Conservation (phyloP, 1,140 invertebrate genomes). For the Chironomus striatipennis region DNA sequence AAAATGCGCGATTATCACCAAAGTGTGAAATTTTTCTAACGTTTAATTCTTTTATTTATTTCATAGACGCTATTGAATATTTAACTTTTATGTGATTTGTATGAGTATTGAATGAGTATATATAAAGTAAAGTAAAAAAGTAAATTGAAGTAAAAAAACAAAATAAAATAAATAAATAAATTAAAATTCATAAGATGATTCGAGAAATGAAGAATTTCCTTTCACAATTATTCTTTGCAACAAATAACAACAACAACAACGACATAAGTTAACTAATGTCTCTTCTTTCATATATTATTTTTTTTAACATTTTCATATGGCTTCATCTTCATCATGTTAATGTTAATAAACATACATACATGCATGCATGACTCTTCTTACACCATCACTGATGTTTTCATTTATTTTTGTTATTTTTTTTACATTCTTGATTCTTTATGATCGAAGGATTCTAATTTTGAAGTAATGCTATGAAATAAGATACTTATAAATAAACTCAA, state of each 20-base stretch:
- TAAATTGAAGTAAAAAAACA: background rate
- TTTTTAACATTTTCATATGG: background rate
- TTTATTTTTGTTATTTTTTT: background rate
- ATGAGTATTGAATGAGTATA: background rate
- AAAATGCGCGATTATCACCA: too few relatives aligned
- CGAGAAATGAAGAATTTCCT: constrained; percentile 13
- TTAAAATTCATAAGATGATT: constrained; percentile 15
- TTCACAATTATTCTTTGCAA: background rate
- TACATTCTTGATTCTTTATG: background rate
- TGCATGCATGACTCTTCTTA: too few relatives aligned
- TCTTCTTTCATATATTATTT: background rate
- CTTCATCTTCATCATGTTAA: background rate
- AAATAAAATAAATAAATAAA: background rate
- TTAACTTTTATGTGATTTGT: too few relatives aligned
- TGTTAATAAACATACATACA: background rate
- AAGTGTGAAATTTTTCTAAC: too few relatives aligned
- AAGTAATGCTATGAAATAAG: background rate
- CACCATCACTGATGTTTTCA: background rate
- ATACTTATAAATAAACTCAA: background rate
- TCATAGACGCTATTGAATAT: too few relatives aligned
- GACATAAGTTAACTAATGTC: constrained; percentile 8
- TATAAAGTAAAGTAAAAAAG: background rate
- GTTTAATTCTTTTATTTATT: too few relatives aligned
- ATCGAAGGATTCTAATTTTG: background rate
- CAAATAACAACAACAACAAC: background rate